Base-by-base conservation (phyloP, 1,140 invertebrate species). In the Chionoecetes opilio region DNA sequence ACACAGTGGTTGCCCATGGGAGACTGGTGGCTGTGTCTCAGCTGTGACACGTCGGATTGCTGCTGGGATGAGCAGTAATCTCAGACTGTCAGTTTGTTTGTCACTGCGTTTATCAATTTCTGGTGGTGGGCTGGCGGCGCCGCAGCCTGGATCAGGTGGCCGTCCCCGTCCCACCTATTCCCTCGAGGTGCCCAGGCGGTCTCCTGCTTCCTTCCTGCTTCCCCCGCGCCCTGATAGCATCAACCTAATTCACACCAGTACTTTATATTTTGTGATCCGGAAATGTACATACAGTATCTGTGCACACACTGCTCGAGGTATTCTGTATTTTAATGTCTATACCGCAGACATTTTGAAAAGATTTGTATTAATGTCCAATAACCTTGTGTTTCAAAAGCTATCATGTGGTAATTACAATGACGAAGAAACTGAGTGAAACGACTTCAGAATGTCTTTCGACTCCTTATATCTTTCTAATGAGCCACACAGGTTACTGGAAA, bases 71-170 rank as follows among this genome's bases (percentile, higher is more conserved):
- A 95, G 46, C 90, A 92, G 94, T 95, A 95, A 95, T 95, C 94
- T 95, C 94, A 92, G 89, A 87, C 94, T 95, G 94, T 95, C 94
- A 95, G 94, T 95, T 95, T 95, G 94, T 95, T 92, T 92, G 94
- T 95, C 94, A 95, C 94, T 91, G 94, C 94, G 94, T 95, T 95
- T 95, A 95, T 95, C 94, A 95, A 95, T 95, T 95, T 95, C 94
- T 85, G 94, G 94, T 95, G 94, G 82, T 92, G 94, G 90, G 21
- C 35, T 5, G 84, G 92, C 34, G 75, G 21, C n/a, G 35, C 63
- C 53, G n/a, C 29, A 46, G 38, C 29, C 29, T 63, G 53, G 89
- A 53, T 91, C 41, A 63, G 89, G 21, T 63, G 85, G 32, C 86
- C 35, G 32, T 88, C 34, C 38, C 86, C 35, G 32, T 88, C 34